Base-by-base conservation (phyloP, 2,113 vertebrate genomes). In the Ceyx melanurus region DNA sequence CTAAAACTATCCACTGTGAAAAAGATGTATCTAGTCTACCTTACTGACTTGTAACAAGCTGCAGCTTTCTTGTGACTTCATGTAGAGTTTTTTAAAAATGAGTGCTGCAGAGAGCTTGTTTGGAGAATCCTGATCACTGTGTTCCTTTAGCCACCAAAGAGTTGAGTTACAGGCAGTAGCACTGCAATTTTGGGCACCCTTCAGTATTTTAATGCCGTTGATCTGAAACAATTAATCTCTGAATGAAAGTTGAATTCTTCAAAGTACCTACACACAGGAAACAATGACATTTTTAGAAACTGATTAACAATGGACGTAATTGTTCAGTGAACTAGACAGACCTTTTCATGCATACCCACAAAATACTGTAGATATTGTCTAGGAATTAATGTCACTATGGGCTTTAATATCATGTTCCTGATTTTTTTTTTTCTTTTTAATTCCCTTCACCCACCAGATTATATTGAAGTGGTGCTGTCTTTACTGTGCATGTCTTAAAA, bases 221-320 rank as follows among this genome's bases (percentile, higher is more conserved):
- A 74, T 81, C 83, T 85, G 86, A 71, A 93, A 66, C 84, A 51
- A 57, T 54, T 68, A 79, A 88, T 82, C 67, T 94, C 66, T 96
- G 90, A 93, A 86, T 89, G 84, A 94, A 93, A 92, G 89, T 94
- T 31, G 74, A 68, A 85, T 94, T 93, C 95, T 96, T 93, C 93
- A 93, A 89, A 94, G 76, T 86, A 88, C 72, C 53, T 78, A 43
- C 8, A 3, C 81, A 90, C 94, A 96, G 93, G 94, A 96, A 96
- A 62, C 29, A 65, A 62, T 95, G 95, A 90, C 90, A 79, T 93
- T 95, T 96, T 86, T 86, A 96, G 95, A 96, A 96, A 94, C 95
- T 73, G 54, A 72, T 88, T 85, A 89, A 81, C 78, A 82, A 6
- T 95, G 95, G 94, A 87, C 3, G 64, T 70, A 93, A 33, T 86